phyloP scores from a whole-genome alignment of 2,888 invertebrate species.

The Xanthia icteritia region DNA sequence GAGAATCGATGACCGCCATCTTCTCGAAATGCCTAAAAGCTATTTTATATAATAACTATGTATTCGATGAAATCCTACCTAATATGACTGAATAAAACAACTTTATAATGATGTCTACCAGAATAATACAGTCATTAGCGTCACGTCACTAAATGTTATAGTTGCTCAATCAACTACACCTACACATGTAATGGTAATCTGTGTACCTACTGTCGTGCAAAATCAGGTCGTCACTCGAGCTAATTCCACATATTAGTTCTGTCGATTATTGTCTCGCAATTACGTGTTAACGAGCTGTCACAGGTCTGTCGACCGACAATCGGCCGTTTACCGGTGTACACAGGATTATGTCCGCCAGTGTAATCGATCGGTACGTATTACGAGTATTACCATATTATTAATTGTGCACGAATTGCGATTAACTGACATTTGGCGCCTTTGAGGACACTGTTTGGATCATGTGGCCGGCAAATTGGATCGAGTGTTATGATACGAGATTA shows the following conservation, averaged over 20 bases:
- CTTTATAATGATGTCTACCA: not conserved
- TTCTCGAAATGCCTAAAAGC: too few species aligned
- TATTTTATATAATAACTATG: not conserved
- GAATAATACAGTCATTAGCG: slow-evolving; percentile 35
- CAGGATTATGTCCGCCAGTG: slow-evolving; percentile 64
- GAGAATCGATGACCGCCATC: too few species aligned
- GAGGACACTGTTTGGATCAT: slow-evolving; percentile 30
- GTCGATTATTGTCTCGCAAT: slow-evolving; percentile 67
- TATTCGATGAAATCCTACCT: not conserved
- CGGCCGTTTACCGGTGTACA: slow-evolving; percentile 53
- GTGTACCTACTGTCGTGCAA: slow-evolving; percentile 33
- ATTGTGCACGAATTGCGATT: slow-evolving; percentile 44
- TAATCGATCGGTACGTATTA: slow-evolving; percentile 53
- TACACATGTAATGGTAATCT: slow-evolving; percentile 34
- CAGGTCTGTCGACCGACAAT: slow-evolving; percentile 52
- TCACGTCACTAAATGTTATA: slow-evolving; percentile 40
- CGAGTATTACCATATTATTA: slow-evolving; percentile 58
- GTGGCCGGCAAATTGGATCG: slow-evolving; percentile 27
- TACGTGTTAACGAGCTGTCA: slow-evolving; percentile 67
- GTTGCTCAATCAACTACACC: slow-evolving; percentile 43
- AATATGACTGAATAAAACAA: not conserved
- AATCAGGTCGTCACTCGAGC: slow-evolving; percentile 55
- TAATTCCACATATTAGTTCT: slow-evolving; percentile 64
- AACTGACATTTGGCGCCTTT: slow-evolving; percentile 48
- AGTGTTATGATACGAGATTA: not conserved